Evolutionary conservation across 2,113 vertebrate species (phyloP).

Genomic region (Thalassarche chlororhynchos): DNA sequence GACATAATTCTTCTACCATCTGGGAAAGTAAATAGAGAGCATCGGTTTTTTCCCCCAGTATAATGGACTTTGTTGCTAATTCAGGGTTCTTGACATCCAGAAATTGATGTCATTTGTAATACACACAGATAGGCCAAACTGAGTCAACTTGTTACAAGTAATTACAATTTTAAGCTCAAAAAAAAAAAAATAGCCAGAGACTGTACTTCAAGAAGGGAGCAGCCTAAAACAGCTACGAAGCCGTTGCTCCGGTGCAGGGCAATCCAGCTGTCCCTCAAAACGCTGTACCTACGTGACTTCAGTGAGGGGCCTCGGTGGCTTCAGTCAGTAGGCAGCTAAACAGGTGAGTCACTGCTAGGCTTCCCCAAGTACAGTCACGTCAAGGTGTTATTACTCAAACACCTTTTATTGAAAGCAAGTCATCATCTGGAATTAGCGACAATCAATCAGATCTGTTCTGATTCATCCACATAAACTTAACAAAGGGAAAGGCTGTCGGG

Average conservation of each 20-base stretch:
- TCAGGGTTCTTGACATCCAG: not conserved
- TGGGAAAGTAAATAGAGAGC: not conserved
- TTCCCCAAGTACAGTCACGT: not conserved
- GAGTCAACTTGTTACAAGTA: not conserved
- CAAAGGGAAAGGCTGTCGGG: accelerated
- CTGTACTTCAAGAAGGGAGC: not conserved
- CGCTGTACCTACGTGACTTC: accelerated
- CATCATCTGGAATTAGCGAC: accelerated
- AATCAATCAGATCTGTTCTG: not conserved
- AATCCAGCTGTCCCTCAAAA: accelerated
- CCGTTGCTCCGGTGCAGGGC: accelerated
- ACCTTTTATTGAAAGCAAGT: not conserved
- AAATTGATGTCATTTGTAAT: not conserved
- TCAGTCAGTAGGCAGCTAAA: not conserved
- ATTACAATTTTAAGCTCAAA: not conserved
- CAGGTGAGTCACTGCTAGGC: not conserved
- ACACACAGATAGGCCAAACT: not conserved
- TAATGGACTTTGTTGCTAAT: not conserved
- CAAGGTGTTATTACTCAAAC: not conserved
- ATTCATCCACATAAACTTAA: not conserved
- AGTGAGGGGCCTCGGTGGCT: not conserved
- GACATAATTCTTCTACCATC: not conserved
- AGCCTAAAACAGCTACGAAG: too few species aligned
- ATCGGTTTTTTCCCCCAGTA: not conserved
- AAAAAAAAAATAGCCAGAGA: not conserved